Base-by-base conservation (phyloP, 2,113 vertebrate species). In the Microcebus tavaratra region DNA sequence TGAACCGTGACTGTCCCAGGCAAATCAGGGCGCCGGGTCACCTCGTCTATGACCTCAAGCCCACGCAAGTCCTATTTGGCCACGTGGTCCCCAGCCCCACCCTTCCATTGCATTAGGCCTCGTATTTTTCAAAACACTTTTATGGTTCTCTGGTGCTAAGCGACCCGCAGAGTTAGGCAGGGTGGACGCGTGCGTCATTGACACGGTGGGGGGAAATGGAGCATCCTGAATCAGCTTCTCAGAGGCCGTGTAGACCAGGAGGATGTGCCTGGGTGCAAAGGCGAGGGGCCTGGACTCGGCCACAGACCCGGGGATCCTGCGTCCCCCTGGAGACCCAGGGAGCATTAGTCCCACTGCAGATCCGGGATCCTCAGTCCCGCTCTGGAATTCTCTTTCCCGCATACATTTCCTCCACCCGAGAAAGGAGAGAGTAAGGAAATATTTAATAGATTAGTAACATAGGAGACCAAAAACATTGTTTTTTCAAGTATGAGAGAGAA, bases 181-280 rank as follows among this genome's bases (percentile, higher is more conserved):
- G 15, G 50, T 55, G 31, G 55, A 2, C 0, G 1, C 3, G 3
- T 8, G 42, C 1, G 8, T 39, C 81, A 42, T 34, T 27, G 20
- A 15, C 13, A 27, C 27, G 11, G n/a, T n/a, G n/a, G 36, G 25
- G 70, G 13, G 1, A 63, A 70, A 68, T 7, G 6, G 14, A 15
- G n/a, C 2, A 0, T 34, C 63, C 25, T 29, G 50, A 68, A 61
- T 18, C 1, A 6, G 45, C 31, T 21, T 36, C n/a, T 6, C 18
- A 0, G 0, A 36, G 57, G 42, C 0, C 10, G 2, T 0, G 7
- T 59, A 50, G 50, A 42, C 25, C 12, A 2, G 1, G 6, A 78
- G n/a, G 18, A 9, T 12, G 4, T 6, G 25, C 11, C 3, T 2
- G 29, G 63, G 20, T 29, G 25, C 68, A 59, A 45, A 70, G 11